Evolutionary conservation across 1,140 invertebrate species (phyloP).

Genomic region (Pseudomyrmex flavicornis): DNA sequence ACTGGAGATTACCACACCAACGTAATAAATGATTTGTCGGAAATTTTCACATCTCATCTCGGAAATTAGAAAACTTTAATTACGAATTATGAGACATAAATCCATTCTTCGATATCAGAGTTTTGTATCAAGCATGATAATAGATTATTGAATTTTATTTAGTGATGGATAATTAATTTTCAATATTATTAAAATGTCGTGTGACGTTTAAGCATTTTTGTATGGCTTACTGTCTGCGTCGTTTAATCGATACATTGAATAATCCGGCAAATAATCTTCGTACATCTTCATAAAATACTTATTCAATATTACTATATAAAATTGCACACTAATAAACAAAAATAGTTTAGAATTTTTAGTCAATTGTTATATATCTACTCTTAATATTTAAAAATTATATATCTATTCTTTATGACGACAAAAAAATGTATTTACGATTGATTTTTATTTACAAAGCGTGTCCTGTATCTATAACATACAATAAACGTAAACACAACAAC

Average conservation of each 20-base stretch:
- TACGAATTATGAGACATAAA: constrained; percentile 1
- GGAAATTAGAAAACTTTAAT: constrained; percentile 58
- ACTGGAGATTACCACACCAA: constrained; percentile 19
- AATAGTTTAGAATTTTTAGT: no score
- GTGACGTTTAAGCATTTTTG: background rate
- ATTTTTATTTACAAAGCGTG: no score
- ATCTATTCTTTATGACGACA: no score
- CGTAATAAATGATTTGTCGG: constrained; percentile 37
- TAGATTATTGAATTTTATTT: constrained; percentile 38
- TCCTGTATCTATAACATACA: no score
- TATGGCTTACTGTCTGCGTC: background rate
- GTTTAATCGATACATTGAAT: background rate
- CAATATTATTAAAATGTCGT: background rate
- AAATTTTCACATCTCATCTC: constrained; percentile 33
- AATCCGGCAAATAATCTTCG: background rate
- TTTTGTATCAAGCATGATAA: background rate
- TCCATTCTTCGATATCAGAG: background rate
- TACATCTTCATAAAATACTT: no score
- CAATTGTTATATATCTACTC: no score
- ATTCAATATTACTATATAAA: no score
- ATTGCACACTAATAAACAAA: background rate
- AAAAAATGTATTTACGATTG: no score
- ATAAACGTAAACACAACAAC: no score
- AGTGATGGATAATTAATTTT: constrained; percentile 28
- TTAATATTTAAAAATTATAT: no score